Evolutionary conservation across 2,888 invertebrate species (phyloP).

Genomic region (Capitulum mitella): DNA sequence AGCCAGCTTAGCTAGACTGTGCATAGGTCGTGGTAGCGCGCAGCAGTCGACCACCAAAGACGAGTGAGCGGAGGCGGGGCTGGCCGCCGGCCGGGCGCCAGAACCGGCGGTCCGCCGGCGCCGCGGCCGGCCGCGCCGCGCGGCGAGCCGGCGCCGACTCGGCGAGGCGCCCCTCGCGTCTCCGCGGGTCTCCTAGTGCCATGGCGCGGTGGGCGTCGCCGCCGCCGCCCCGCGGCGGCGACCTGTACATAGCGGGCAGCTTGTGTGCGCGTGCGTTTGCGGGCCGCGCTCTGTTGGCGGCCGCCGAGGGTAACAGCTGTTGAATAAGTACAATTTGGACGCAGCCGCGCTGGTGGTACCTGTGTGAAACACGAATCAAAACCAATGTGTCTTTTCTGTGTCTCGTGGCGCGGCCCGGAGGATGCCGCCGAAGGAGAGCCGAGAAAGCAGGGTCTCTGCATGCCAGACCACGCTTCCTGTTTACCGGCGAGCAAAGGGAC

Average conservation of each 20-base stretch:
- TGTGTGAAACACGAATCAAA: conserved; percentile 21
- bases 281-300: background rate
- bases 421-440: too few relatives aligned
- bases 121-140: too few relatives aligned
- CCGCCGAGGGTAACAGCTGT: conserved; percentile 8
- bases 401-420: too few relatives aligned
- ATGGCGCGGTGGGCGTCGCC: too few relatives aligned
- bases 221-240: too few relatives aligned
- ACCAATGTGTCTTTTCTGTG: background rate
- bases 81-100: background rate
- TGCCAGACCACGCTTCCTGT: too few relatives aligned
- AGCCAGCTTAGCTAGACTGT: conserved; percentile 1
- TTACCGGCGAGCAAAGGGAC: too few relatives aligned
- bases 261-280: conserved; percentile 25
- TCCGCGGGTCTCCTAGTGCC: too few relatives aligned
- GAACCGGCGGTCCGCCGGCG: background rate
- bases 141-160: background rate
- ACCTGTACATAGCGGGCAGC: background rate
- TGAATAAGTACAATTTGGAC: conserved; percentile 21
- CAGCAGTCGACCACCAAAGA: conserved; percentile 2
- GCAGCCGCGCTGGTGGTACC: background rate
- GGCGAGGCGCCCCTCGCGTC: too few relatives aligned
- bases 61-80: background rate
- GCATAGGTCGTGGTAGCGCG: conserved; percentile 1
- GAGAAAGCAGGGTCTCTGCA: too few relatives aligned